Evolutionary conservation across 2,888 invertebrate species (phyloP).

Genomic region (Volucella inanis): DNA sequence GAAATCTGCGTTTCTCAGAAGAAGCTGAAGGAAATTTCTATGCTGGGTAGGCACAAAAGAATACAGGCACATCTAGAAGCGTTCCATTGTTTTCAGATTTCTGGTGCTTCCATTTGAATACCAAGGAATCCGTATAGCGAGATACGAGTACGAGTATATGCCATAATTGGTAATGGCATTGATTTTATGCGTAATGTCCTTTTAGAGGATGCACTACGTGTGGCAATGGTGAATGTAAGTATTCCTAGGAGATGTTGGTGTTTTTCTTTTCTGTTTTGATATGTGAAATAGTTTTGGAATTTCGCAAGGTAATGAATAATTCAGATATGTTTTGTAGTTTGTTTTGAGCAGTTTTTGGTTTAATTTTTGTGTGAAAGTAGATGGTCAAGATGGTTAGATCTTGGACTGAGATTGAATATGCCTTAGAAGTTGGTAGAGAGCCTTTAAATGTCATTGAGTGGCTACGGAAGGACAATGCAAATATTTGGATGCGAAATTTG

Average conservation of each 20-base stretch:
- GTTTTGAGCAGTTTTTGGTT: neutral
- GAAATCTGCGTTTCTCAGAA: constrained; percentile 67
- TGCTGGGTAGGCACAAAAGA: constrained; percentile 8
- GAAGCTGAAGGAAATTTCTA: neutral
- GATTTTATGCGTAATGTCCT: constrained; percentile 69
- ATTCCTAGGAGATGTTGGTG: neutral
- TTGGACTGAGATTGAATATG: too few species aligned
- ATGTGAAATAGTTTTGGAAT: constrained; percentile 33
- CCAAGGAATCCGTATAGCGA: constrained; percentile 33
- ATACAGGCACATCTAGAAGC: constrained; percentile 19
- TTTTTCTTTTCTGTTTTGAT: neutral
- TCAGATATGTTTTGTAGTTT: constrained; percentile 42
- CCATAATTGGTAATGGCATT: constrained; percentile 62
- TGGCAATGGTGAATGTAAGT: constrained; percentile 44
- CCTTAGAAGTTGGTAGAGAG: too few species aligned
- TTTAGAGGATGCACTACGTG: constrained; percentile 43
- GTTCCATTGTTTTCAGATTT: constrained; percentile 35
- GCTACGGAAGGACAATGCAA: too few species aligned
- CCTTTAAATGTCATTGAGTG: too few species aligned
- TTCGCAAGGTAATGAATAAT: constrained; percentile 62
- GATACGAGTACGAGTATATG: constrained; percentile 31
- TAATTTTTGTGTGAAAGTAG: constrained; percentile 45
- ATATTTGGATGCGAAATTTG: too few species aligned
- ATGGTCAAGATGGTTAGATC: constrained; percentile 5
- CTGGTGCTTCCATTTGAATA: constrained; percentile 61